phyloP scores from a whole-genome alignment of 1,140 invertebrate genomes.

The Ephestia elutella region DNA sequence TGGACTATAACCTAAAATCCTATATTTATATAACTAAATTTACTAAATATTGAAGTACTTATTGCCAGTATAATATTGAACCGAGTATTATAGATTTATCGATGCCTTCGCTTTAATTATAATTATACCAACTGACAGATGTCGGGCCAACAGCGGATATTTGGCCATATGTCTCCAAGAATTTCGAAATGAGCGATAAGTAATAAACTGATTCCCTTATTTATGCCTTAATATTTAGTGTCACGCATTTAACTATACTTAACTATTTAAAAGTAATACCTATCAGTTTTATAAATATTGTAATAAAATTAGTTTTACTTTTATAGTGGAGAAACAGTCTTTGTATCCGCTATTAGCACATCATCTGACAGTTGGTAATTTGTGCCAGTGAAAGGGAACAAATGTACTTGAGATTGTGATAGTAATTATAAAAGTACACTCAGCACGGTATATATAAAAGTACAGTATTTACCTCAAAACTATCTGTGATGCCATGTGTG shows the following conservation, averaged over 20 bases:
- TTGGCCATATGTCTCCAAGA: not conserved
- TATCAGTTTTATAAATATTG: not conserved
- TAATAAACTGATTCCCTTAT: no score
- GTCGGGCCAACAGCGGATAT: not conserved
- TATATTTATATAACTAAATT: slow-evolving; percentile 1
- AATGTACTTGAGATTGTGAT: slow-evolving; percentile 26
- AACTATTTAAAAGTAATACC: not conserved
- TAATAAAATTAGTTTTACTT: no score
- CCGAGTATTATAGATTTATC: not conserved
- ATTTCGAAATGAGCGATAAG: no score
- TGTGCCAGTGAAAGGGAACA: slow-evolving; percentile 26
- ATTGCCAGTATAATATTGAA: not conserved
- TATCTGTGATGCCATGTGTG: slow-evolving; percentile 57
- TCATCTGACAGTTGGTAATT: slow-evolving; percentile 1
- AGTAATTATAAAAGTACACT: slow-evolving; percentile 8
- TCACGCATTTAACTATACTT: no score
- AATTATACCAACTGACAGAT: not conserved
- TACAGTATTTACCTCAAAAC: slow-evolving; percentile 62
- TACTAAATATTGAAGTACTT: not conserved
- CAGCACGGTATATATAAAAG: slow-evolving; percentile 14
- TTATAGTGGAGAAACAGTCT: not conserved
- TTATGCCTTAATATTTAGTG: no score
- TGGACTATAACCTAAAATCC: slow-evolving; percentile 18
- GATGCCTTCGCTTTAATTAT: not conserved
- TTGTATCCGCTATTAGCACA: not conserved